Evolutionary conservation across 2,797 vertebrate species (phyloP).

Genomic region (Bothrops alternatus): DNA sequence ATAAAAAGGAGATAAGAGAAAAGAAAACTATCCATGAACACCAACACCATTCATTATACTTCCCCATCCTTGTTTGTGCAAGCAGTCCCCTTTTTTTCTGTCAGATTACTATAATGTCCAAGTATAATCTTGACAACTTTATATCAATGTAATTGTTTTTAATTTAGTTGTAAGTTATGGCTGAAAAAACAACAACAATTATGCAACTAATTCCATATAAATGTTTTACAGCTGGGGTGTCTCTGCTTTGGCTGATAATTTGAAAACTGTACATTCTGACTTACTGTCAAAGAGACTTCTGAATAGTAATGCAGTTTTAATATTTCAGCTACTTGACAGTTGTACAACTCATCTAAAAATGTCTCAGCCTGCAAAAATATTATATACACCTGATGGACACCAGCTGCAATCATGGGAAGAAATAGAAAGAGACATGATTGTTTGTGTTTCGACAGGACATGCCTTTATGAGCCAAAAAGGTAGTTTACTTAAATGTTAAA

Average conservation of each 20-base stretch:
- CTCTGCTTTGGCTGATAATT: neutral
- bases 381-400: constrained; percentile 30
- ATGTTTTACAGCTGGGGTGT: neutral
- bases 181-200: neutral
- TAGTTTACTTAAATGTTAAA: constrained; percentile 35
- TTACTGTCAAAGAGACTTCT: neutral
- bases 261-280: neutral
- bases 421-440: constrained; percentile 40
- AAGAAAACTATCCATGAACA: neutral
- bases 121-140: neutral
- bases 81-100: neutral
- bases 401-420: constrained; percentile 43
- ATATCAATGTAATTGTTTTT: neutral
- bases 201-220: neutral
- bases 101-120: neutral
- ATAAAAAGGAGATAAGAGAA: neutral
- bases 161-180: neutral
- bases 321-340: constrained; percentile 50
- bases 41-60: neutral
- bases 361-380: constrained; percentile 39
- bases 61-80: neutral
- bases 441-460: constrained; percentile 60
- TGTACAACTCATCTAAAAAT: constrained; percentile 50
- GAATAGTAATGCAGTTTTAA: constrained; percentile 19
- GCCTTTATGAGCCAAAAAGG: constrained; percentile 52